A percentile compares a stretch with the other conserved stretches of the same genome.
phyloP scores from a whole-genome alignment of 37 sponge, comb jelly and placozoan species.

The Axinella damicornis region DNA sequence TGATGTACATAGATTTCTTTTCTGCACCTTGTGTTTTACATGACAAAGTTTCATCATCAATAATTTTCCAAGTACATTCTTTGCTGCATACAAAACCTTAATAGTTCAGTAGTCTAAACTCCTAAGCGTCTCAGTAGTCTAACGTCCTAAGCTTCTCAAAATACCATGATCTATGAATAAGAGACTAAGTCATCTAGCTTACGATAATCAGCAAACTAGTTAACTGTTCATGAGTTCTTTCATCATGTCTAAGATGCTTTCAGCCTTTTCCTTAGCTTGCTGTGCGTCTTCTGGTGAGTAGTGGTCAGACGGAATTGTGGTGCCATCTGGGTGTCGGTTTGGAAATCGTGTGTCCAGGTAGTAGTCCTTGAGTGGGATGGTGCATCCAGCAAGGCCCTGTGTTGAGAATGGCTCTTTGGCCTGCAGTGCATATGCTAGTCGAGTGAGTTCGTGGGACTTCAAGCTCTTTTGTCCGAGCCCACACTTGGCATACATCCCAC shows the following conservation, averaged over 20 bases:
- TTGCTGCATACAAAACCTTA: no score
- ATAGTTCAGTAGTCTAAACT: no score
- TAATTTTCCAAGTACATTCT: no score
- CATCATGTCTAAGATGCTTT: not conserved
- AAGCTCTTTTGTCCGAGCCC: slow-evolving; percentile 51
- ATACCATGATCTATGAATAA: no score
- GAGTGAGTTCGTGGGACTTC: not conserved
- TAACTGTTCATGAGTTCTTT: not conserved
- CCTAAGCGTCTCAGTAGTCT: no score
- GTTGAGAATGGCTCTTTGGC: not conserved
- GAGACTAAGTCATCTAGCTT: no score
- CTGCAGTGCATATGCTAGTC: slow-evolving; percentile 10
- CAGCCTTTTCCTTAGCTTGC: slow-evolving; percentile 3
- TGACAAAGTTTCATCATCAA: no score
- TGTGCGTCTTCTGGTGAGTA: not conserved
- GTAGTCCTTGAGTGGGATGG: slow-evolving; percentile 4
- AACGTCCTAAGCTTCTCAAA: no score
- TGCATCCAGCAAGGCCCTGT: not conserved
- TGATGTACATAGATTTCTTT: no score
- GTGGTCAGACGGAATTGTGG: not conserved
- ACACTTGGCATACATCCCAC: slow-evolving; percentile 24
- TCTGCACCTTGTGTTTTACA: no score
- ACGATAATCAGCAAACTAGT: no score
- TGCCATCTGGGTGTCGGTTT: not conserved
- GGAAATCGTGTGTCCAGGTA: slow-evolving; percentile 35